Percentiles rank a stretch among this genome's conserved stretches.
These are phyloP conservation scores for Numenius arquata DNA, from an alignment of 2,113 vertebrate genomes.

Conservation along the genomic window DNA sequence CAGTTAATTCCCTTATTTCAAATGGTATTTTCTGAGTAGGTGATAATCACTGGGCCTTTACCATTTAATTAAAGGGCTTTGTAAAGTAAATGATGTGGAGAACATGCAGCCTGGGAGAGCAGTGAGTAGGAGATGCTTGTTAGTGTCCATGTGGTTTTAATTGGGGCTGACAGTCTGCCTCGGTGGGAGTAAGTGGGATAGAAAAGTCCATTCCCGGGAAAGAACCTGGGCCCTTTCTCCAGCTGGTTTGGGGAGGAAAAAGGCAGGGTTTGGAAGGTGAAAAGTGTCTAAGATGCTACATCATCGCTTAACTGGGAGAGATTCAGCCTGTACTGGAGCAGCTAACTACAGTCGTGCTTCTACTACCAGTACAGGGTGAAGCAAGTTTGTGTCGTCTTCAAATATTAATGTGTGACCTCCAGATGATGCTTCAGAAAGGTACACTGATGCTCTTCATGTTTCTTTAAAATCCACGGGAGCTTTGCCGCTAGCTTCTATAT, in stretches of 20 bases:
- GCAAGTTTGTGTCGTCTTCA: not conserved
- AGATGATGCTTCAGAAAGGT: not conserved
- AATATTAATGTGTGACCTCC: slow-evolving; percentile 20
- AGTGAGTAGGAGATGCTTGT: not conserved
- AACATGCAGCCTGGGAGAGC: not conserved
- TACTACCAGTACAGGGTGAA: not conserved
- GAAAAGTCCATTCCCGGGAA: not conserved
- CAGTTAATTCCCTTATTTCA: not conserved
- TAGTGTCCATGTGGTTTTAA: not conserved
- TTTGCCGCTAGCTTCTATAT: not conserved
- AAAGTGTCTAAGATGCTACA: not conserved
- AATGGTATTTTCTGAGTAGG: not conserved
- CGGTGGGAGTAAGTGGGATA: not conserved
- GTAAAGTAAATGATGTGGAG: slow-evolving; percentile 21
- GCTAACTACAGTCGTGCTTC: accelerated
- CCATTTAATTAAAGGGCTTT: slow-evolving; percentile 15
- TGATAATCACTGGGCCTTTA: slow-evolving; percentile 10
- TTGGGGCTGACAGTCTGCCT: not conserved
- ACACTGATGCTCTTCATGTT: not conserved
- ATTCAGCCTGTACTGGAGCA: not conserved
- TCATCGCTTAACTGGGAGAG: not conserved
- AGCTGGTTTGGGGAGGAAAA: not conserved
- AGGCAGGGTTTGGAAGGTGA: not conserved
- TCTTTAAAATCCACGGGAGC: not conserved
- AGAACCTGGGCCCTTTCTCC: not conserved